Evolutionary conservation across 2,113 vertebrate species (phyloP).

Genomic region (Menura novaehollandiae): DNA sequence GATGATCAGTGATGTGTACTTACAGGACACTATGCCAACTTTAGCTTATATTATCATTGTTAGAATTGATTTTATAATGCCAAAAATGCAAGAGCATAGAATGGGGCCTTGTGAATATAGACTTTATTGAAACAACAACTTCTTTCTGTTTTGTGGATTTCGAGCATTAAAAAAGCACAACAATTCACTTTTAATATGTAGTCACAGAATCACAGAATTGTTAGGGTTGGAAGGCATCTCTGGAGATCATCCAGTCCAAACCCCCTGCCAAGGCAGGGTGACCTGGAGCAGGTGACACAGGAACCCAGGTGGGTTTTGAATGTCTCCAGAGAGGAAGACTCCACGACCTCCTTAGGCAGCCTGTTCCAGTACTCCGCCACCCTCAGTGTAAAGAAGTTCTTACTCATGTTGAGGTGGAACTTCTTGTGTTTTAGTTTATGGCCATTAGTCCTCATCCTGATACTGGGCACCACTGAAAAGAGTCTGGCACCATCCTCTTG

Average conservation of each 20-base stretch:
- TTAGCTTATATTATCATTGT: not conserved
- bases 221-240: fast-evolving
- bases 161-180: not conserved
- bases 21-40: not conserved
- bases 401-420: not conserved
- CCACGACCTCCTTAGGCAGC: not conserved
- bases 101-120: not conserved
- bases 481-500: not conserved
- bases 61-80: not conserved
- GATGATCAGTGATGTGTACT: not conserved
- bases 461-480: not conserved
- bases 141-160: not conserved
- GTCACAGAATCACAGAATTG: not conserved
- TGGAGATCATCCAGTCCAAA: not conserved
- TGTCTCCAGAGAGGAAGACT: not conserved
- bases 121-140: not conserved
- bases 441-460: not conserved
- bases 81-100: not conserved
- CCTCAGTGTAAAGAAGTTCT: not conserved
- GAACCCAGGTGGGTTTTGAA: not conserved
- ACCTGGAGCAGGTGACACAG: too few species aligned
- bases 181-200: not conserved
- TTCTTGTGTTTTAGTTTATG: not conserved
- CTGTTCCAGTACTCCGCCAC: not conserved
- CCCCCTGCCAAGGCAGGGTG: not conserved